Conservation (phyloP, 2,797 vertebrate genomes). For the Crax fasciolata region DNA sequence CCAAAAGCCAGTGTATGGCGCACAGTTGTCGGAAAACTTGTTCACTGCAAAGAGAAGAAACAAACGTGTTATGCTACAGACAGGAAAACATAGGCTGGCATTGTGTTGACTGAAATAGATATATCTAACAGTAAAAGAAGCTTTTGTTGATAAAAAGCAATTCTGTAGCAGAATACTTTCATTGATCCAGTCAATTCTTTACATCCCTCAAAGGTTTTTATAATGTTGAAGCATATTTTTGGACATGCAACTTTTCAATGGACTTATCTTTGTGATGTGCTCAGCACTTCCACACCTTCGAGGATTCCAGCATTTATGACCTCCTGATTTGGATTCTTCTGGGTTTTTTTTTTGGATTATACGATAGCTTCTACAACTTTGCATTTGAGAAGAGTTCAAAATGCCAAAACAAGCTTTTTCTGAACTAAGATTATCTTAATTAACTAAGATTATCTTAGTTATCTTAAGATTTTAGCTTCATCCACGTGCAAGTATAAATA, state of each 20-base stretch:
- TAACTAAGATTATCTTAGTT: background rate
- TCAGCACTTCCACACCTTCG: background rate
- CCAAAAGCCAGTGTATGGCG: slow-evolving; percentile 85
- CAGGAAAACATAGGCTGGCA: background rate
- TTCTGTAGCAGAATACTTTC: background rate
- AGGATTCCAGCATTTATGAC: background rate
- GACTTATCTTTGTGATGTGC: background rate
- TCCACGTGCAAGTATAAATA: background rate
- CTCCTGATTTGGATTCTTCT: background rate
- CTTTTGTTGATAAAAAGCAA: background rate
- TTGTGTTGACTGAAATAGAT: background rate
- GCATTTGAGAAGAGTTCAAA: background rate
- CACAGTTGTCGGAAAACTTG: slow-evolving; percentile 85
- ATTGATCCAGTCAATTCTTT: background rate
- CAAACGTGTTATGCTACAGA: background rate
- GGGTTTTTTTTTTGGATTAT: background rate
- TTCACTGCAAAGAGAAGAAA: slow-evolving; percentile 72
- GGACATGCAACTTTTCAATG: background rate
- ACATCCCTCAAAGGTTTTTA: background rate
- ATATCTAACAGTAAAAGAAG: background rate
- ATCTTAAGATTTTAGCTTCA: background rate
- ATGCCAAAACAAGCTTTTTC: background rate
- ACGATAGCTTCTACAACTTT: background rate
- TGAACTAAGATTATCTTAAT: background rate
- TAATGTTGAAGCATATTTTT: background rate